Evolutionary conservation across 92 coral and sea anemone genomes (phyloP), one percentile per base, ranked within the genome.

Genomic region (Umimayanthus chanpuru): DNA sequence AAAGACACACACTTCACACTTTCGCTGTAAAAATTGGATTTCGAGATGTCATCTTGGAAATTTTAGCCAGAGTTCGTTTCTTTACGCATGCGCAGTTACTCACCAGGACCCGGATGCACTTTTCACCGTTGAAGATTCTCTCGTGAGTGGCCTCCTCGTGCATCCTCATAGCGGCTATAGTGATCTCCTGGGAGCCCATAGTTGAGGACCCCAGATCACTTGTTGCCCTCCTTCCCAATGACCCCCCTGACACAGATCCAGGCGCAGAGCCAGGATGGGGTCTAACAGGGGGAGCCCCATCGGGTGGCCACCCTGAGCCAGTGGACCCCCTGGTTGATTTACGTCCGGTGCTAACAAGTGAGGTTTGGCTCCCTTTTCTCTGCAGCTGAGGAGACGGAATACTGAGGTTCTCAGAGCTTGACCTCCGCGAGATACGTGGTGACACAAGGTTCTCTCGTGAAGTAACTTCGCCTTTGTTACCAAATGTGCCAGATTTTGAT

Each of bases 171-270:
- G 94, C 92, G 80, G 94, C 81, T 58, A 95, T 95, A 15, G 96
- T 95, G n/a, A 92, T 97, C 80, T 92, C 98, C 81, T 97, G 98
- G 12, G 98, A 97, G 56, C 99, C 96, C 38, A 94, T 95, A 65
- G 90, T 83, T 3, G 98, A 95, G 26, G 99, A 97, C 18, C 99
- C 99, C 79, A 95, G 87, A 66, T 97, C 99, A 94, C 99, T 97
- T 20, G 99, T 95, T 4, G 92, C 97, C 77, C 92, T 94, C 80
- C 95, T 93, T 93, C 98, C 96, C 55, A 91, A 89, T 74, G 94
- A 90, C 71, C 96, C 96, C 82, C 94, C 95, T 30, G 98, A 90
- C 30, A 92, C 39, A 56, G 94, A 86, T 40, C 96, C 94, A 72
- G 92, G 98, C 28, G 91, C 92, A 80, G 96, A 93, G 89, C 98